Evolutionary conservation across 37 sponge, comb jelly and placozoan species (phyloP).

Genomic region (Aphrocallistes beatrix): DNA sequence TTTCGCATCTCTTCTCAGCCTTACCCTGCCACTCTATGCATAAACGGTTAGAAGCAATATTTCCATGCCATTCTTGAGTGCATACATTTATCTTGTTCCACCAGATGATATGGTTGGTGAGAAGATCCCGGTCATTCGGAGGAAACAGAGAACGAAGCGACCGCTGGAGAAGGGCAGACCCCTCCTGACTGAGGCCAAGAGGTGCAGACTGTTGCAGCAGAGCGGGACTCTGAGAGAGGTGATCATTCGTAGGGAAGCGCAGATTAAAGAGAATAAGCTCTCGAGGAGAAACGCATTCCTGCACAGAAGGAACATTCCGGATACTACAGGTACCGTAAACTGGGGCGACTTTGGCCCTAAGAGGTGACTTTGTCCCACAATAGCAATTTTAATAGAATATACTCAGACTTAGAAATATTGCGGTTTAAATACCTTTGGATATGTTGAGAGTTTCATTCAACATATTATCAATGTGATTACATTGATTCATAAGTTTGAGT

Average conservation of each 20-base stretch:
- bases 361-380: too few species aligned
- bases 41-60: too few species aligned
- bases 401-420: too few species aligned
- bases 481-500: too few species aligned
- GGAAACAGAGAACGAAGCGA: neutral
- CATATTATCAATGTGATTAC: too few species aligned
- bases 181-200: neutral
- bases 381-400: too few species aligned
- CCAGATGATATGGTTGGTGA: too few species aligned
- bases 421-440: too few species aligned
- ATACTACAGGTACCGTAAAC: neutral
- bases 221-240: neutral
- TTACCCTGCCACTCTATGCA: neutral
- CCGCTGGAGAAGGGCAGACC: constrained; percentile 13
- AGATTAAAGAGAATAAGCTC: neutral
- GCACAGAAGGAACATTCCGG: neutral
- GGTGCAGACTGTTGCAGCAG: neutral
- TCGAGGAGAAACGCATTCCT: neutral
- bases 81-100: too few species aligned
- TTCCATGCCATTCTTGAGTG: too few species aligned
- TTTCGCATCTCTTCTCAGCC: neutral
- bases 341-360: too few species aligned
- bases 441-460: too few species aligned
- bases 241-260: neutral
- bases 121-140: neutral